Percentiles rank a stretch among this genome's conserved stretches.
Conservation (phyloP, 2,888 invertebrate genomes). For the Orthosia incerta region DNA sequence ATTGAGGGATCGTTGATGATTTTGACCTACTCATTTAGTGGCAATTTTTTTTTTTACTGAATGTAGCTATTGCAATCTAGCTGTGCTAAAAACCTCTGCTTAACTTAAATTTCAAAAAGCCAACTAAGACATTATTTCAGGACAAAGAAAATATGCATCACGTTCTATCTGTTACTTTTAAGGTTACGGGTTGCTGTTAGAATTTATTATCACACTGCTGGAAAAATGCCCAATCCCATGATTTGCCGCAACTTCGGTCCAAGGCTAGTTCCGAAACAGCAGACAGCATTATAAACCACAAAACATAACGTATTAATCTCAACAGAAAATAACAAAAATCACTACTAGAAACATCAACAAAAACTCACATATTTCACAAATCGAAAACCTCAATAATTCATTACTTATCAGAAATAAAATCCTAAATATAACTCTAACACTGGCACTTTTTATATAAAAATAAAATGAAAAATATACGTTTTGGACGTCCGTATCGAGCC, state of each 20-base stretch:
- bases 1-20: too few species aligned
- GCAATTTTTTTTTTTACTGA: too few species aligned
- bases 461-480: conserved; percentile 13
- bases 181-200: too few species aligned
- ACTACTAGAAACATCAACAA: conserved; percentile 4
- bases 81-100: too few species aligned
- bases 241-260: too few species aligned
- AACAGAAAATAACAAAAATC: conserved; percentile 1
- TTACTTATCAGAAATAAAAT: conserved; percentile 43
- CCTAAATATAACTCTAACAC: conserved; percentile 23
- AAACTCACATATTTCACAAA: conserved; percentile 36
- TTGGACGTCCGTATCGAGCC: conserved; percentile 18
- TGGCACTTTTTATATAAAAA: conserved; percentile 9
- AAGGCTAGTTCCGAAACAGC: too few species aligned
- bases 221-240: too few species aligned
- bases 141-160: neutral
- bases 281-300: neutral
- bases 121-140: neutral
- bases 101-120: too few species aligned
- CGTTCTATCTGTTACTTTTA: neutral
- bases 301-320: neutral
- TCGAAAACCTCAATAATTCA: conserved; percentile 39
- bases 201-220: too few species aligned
- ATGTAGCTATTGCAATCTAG: too few species aligned
- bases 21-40: too few species aligned